Percentiles rank a stretch among this genome's conserved stretches.
These are phyloP conservation scores for Galagoides demidoff DNA, from an alignment of 2,797 vertebrate species.

Conservation along the genomic window DNA sequence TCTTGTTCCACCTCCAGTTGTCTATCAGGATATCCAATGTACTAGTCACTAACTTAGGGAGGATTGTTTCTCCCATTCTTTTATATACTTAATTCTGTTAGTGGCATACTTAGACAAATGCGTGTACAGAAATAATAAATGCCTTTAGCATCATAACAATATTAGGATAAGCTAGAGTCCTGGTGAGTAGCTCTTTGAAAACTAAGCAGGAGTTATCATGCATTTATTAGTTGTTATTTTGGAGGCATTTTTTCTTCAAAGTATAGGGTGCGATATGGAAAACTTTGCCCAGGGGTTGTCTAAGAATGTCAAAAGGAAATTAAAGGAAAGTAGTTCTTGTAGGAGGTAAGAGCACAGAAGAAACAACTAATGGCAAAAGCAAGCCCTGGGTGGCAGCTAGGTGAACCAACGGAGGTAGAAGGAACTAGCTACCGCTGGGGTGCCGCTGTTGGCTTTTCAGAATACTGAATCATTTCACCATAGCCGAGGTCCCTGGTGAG, in stretches of 20 bases:
- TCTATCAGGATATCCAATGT: no score
- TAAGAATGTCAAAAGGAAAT: constrained; percentile 56
- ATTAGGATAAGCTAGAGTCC: constrained; percentile 16
- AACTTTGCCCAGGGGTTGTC: constrained; percentile 38
- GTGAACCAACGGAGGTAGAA: neutral
- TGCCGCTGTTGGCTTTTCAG: neutral
- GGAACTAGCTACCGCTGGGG: neutral
- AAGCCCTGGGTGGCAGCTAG: neutral
- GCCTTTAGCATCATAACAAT: neutral
- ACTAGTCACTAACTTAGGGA: constrained; percentile 9
- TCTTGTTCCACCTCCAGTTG: no score
- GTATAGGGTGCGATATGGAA: constrained; percentile 40
- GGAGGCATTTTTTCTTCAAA: constrained; percentile 17
- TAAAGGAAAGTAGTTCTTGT: neutral
- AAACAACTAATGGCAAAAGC: constrained; percentile 32
- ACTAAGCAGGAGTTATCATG: constrained; percentile 52
- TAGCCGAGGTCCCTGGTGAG: neutral
- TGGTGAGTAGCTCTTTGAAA: constrained; percentile 54
- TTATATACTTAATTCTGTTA: neutral
- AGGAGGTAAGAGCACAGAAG: neutral
- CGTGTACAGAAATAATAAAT: constrained; percentile 50
- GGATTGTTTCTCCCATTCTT: neutral
- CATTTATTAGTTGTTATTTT: constrained; percentile 64
- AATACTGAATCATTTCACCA: neutral
- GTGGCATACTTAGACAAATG: constrained; percentile 37